A percentile compares a stretch with the other conserved stretches of the same genome.
Conservation (phyloP, 2,888 invertebrate species). For the Orthosia gothica region DNA sequence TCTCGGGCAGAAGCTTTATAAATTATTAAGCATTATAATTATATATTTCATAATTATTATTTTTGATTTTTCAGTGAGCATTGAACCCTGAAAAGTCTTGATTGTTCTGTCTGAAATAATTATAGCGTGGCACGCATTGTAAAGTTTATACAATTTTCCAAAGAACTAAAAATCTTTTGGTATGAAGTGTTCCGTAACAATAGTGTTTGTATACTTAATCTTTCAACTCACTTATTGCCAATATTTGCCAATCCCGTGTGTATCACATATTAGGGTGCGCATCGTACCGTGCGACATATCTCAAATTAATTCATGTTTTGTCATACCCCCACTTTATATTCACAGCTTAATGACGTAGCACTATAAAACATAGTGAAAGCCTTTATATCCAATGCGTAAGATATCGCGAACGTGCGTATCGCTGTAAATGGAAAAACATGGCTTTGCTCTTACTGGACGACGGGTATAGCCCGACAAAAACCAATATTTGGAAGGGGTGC, state of each 20-base stretch:
- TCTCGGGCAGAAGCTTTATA: too few relatives aligned
- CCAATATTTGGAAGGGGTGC: constrained; percentile 91
- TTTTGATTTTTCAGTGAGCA: background rate
- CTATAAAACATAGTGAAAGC: constrained; percentile 87
- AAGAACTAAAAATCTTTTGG: background rate
- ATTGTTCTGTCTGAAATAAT: too few relatives aligned
- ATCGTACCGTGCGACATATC: constrained; percentile 90
- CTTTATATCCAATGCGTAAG: constrained; percentile 81
- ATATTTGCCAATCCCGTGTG: constrained; percentile 38
- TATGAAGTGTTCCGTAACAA: background rate
- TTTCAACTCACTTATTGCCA: constrained; percentile 27
- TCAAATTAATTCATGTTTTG: constrained; percentile 91
- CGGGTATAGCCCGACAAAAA: constrained; percentile 84
- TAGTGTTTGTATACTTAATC: too few relatives aligned
- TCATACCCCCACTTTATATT: constrained; percentile 91
- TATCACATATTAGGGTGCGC: constrained; percentile 75
- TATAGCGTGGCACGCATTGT: background rate
- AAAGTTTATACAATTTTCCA: background rate
- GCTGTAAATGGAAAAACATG: constrained; percentile 89
- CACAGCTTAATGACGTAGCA: constrained; percentile 89
- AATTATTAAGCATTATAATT: too few relatives aligned
- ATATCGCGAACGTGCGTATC: constrained; percentile 85
- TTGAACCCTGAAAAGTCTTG: background rate
- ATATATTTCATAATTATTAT: background rate
- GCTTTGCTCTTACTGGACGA: constrained; percentile 90